Base-by-base conservation (phyloP, 2,888 invertebrate genomes). In the Notodromas monacha region DNA sequence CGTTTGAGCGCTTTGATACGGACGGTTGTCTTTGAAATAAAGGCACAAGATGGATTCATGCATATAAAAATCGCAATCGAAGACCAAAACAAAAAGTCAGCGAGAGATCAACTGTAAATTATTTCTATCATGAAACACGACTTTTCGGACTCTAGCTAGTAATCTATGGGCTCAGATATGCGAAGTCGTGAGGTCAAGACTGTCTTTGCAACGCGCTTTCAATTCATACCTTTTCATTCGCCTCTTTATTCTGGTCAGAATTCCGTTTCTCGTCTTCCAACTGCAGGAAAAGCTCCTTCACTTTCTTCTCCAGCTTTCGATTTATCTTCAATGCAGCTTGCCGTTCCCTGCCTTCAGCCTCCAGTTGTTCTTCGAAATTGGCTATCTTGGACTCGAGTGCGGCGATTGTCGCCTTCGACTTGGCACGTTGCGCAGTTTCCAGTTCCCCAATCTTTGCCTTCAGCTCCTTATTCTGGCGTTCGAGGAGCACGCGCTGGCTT, bases 181-280 rank as follows among this genome's bases (percentile, higher is more conserved):
- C n/a, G n/a, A n/a, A n/a, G n/a, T n/a, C n/a, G n/a, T n/a, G n/a
- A n/a, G n/a, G n/a, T n/a, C n/a, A n/a, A n/a, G n/a, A n/a, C n/a
- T n/a, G n/a, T n/a, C n/a, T n/a, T n/a, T n/a, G n/a, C n/a, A n/a
- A n/a, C n/a, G n/a, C n/a, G n/a, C n/a, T n/a, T n/a, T n/a, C n/a
- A 21, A 21, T 6, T 8, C n/a, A n/a, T 8, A 65, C 69, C 59
- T 76, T 77, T 48, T 77, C 77, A 32, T 81, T 74, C 60, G 89
- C 86, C 50, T 92, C 92, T 56, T 92, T 92, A 55, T 76, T 79
- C 54, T 89, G 89, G 49, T 96, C 92, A 32, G 81, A 74, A 47
- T 81, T 79, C 36, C 92, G 56, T 38, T 86, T 59, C 52, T 96
- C 92, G 50, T 96, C 92, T 46, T 96, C 96, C 39, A 86, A 59